These are phyloP conservation scores for Pristionchus fissidentatus DNA, from an alignment of 2,888 invertebrate species.

Conservation along the genomic window DNA sequence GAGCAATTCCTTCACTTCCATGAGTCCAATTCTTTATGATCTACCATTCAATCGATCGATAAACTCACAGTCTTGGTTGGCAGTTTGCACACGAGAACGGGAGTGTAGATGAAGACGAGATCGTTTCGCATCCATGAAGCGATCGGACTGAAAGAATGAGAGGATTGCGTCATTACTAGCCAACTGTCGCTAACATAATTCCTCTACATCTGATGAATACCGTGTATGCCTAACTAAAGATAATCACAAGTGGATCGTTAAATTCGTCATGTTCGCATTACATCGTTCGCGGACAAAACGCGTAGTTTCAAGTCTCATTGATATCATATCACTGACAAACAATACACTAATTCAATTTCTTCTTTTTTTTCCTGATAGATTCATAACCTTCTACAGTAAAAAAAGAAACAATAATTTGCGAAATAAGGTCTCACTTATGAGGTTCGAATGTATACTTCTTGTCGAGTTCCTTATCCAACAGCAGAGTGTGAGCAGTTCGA, in stretches of 20 bases:
- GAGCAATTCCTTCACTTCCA: not conserved
- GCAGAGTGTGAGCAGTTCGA: conserved; percentile 75
- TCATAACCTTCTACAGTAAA: too few relatives aligned
- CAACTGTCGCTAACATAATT: too few relatives aligned
- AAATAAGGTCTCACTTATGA: conserved; percentile 62
- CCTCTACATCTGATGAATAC: too few relatives aligned
- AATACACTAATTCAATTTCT: too few relatives aligned
- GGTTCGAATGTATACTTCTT: conserved; percentile 73
- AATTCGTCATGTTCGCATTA: too few relatives aligned
- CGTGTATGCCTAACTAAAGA: too few relatives aligned
- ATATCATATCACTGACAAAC: too few relatives aligned
- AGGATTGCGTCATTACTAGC: not conserved
- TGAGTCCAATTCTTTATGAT: not conserved
- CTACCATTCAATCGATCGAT: not conserved
- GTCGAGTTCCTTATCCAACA: conserved; percentile 73
- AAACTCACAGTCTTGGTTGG: conserved; percentile 76
- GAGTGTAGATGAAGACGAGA: conserved; percentile 77
- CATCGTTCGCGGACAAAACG: too few relatives aligned
- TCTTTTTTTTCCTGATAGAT: too few relatives aligned
- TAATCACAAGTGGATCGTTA: too few relatives aligned
- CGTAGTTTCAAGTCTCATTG: too few relatives aligned
- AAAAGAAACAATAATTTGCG: not conserved
- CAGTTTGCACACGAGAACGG: conserved; percentile 77
- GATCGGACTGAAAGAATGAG: conserved; percentile 71
- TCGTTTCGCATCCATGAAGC: conserved; percentile 76